These are phyloP conservation scores for Homarus americanus DNA, from an alignment of 1,140 invertebrate species.

Conservation along the genomic window DNA sequence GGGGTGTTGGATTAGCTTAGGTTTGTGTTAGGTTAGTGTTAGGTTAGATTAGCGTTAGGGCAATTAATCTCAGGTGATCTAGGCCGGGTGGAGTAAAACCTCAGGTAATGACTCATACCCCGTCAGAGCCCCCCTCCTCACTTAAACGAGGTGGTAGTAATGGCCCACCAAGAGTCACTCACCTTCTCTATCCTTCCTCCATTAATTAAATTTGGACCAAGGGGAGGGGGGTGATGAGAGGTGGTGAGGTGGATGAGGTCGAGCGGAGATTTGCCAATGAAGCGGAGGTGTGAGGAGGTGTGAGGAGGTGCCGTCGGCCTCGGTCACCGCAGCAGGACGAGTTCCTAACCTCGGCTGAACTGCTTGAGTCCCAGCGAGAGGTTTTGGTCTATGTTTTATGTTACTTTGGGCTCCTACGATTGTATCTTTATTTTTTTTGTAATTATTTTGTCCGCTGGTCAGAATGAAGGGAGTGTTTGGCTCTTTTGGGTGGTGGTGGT, in stretches of 20 bases:
- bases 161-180: neutral
- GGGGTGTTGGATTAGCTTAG: no score
- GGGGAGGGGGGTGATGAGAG: conserved; percentile 11
- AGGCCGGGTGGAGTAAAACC: no score
- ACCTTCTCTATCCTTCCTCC: conserved; percentile 12
- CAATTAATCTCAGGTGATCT: no score
- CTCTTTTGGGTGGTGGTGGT: neutral
- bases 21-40: no score
- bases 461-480: conserved; percentile 5
- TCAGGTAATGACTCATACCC: no score
- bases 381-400: neutral
- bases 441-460: neutral
- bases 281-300: neutral
- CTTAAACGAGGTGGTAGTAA: no score
- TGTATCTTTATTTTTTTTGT: no score
- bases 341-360: neutral
- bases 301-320: neutral
- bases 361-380: neutral
- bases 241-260: neutral
- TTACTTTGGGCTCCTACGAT: neutral
- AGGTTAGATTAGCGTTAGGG: no score
- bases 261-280: neutral
- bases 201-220: neutral
- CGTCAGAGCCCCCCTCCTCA: no score
- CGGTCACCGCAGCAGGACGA: neutral